Evolutionary conservation across 2,888 invertebrate genomes (phyloP), one percentile per base, ranked within the genome.

Genomic region (Camponotus fellah): DNA sequence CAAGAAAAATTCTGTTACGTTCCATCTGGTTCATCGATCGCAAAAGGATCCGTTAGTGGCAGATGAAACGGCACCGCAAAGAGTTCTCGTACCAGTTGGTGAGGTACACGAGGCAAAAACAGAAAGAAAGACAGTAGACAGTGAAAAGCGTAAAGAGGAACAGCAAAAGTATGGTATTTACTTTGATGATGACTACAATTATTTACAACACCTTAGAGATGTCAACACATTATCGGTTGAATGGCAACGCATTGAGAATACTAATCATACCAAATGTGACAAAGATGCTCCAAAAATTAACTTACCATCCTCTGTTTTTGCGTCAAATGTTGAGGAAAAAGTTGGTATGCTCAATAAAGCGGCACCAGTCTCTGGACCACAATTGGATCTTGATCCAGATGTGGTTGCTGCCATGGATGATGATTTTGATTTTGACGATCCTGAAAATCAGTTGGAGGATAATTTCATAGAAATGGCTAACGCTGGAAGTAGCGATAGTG

Each of bases 101-200:
- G 86, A 91, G 3, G 34, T 85, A 6, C 92, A 94, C 83, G 62
- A 86, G 10, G 46, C 77, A 34, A 93, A 92, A 76, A 34, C 76
- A 0, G 89, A 91, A 0, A 92, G 90, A 40, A 91, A 89, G 49
- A 37, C 85, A 1, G 5, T 58, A 0, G 87, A 91, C 49, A 64
- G 4, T 0, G 46, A 64, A 3, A 97, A 97, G 89, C 95, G 96
- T 0, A 96, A 95, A 87, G 97, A 97, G 87, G 97, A 98, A 90
- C 97, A 97, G 92, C 95, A 96, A 21, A 98, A 99, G 94, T 99
- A 96, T 96, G 99, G 99, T 0, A 97, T 99, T 85, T 98, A 97
- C 94, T 99, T 97, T 94, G 99, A 99, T 92, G 99, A 99, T 95
- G 98, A 99, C 91, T 99, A 99, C 94, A 97, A 99, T 94, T 99